Base-by-base conservation (phyloP, 2,888 invertebrate genomes). In the Andrena trimmerana region DNA sequence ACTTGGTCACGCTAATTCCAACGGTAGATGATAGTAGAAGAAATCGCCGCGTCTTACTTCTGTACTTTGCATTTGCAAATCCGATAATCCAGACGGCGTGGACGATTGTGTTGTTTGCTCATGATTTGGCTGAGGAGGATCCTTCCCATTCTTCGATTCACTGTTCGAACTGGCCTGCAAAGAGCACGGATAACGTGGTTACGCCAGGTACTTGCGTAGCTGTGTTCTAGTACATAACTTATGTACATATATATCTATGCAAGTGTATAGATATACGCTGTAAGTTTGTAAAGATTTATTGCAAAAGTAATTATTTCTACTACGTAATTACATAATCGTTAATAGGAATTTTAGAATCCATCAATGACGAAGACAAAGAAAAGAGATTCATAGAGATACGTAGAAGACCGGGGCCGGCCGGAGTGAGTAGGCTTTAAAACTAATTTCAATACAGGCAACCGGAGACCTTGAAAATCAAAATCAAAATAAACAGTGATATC, bases 61-160 rank as follows among this genome's bases (percentile, higher is more conserved):
- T 27, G 92, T 92, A 74, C 93, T 94, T 48, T 92, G 91, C 73
- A 93, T 72, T 57, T 93, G 92, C 54, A 93, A 85, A 73, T 93
- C 93, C 5, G 93, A 92, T 60, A 93, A 81, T 60, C 91, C 85
- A 16, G 93, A 93, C 13, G 92, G 90, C 62, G 88, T 88, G 33
- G 91, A 91, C 33, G 89, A 70, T 20, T 88, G 91, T 50, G 84
- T 71, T 7, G 78, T 78, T 71, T 91, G 91, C 54, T 91, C 90
- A 77, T 87, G 84, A 78, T 86, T 91, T 42, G 86, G 86, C 31
- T 86, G 85, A 36, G 89, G 81, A 33, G 81, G 78, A 81, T 93
- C 91, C 80, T 93, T 93, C 24, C 87, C 90, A 85, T 90, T 92
- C 24, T 90, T 84, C 2, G 91, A 89, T 57, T 86, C 90, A 80